Conservation (phyloP, 2,797 vertebrate species). For the Gadopsis marmoratus region DNA sequence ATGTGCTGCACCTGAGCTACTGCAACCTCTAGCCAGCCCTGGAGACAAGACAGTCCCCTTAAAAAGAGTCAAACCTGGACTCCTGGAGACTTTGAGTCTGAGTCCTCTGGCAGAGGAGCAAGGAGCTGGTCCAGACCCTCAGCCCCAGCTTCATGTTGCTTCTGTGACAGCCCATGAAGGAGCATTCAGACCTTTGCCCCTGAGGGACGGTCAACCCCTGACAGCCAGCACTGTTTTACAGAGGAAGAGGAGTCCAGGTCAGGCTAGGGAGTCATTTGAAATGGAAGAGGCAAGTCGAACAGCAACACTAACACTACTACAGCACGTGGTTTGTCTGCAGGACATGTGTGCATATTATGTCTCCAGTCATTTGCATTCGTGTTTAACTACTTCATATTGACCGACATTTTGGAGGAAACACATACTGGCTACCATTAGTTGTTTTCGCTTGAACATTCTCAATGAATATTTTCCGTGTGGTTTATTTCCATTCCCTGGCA, state of each 20-base stretch:
- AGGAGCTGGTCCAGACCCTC: conserved; percentile 25
- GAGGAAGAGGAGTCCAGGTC: conserved; percentile 56
- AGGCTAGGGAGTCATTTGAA: conserved; percentile 85
- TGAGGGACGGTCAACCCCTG: conserved; percentile 48
- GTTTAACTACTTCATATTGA: background rate
- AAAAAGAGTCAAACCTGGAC: conserved; percentile 36
- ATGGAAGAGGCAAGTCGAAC: conserved; percentile 86
- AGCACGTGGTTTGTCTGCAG: background rate
- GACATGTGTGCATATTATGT: background rate
- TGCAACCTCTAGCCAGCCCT: background rate
- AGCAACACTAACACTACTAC: background rate
- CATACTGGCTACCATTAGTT: background rate
- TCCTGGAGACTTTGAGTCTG: conserved; percentile 32
- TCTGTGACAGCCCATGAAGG: conserved; percentile 24
- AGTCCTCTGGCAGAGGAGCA: conserved; percentile 66
- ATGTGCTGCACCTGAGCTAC: conserved; percentile 4
- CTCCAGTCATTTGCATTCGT: background rate
- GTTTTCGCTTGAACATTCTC: background rate
- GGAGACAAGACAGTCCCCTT: conserved; percentile 45
- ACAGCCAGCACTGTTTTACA: conserved; percentile 33
- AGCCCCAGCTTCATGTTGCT: background rate
- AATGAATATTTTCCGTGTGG: background rate
- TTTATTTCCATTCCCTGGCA: background rate
- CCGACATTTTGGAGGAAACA: background rate
- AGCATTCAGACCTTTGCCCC: conserved; percentile 1